A percentile compares a stretch with the other conserved stretches of the same genome.
phyloP scores from a whole-genome alignment of 2,113 vertebrate genomes.

The Corapipo altera region DNA sequence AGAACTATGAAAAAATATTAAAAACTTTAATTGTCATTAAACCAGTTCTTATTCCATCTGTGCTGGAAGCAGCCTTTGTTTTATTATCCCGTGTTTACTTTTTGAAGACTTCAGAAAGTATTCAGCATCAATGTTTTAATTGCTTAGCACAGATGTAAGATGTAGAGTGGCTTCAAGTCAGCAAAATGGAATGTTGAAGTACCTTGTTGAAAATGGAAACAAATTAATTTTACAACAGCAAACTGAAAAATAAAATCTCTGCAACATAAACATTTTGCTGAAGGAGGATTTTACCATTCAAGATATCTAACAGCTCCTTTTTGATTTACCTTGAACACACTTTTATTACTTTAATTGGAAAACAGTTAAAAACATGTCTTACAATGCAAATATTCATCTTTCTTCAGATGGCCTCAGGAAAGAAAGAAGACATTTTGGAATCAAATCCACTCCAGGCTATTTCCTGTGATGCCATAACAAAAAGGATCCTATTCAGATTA shows the following conservation, averaged over 20 bases:
- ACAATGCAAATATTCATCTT: not conserved
- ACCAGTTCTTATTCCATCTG: not conserved
- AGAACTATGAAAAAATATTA: not conserved
- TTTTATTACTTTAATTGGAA: slow-evolving; percentile 57
- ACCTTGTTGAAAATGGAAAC: slow-evolving; percentile 13
- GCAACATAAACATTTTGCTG: not conserved
- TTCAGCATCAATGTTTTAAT: slow-evolving; percentile 10
- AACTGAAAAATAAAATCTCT: slow-evolving; percentile 39
- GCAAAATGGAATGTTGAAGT: not conserved
- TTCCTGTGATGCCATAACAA: not conserved
- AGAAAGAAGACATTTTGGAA: not conserved
- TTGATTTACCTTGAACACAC: slow-evolving; percentile 43
- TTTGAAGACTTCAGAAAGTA: not conserved
- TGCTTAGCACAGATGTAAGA: slow-evolving; percentile 9
- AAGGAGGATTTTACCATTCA: slow-evolving; percentile 30
- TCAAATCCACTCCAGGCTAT: not conserved
- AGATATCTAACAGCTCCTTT: slow-evolving; percentile 22
- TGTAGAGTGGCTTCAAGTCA: slow-evolving; percentile 17
- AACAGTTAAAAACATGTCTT: slow-evolving; percentile 26
- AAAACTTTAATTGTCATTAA: not conserved
- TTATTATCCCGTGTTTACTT: not conserved
- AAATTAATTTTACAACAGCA: slow-evolving; percentile 51
- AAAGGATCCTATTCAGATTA: not conserved
- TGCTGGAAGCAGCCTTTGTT: not conserved
- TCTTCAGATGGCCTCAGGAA: slow-evolving; percentile 5